Conservation (phyloP, 2,113 vertebrate species). For the Speoplatyrhinus poulsoni region DNA sequence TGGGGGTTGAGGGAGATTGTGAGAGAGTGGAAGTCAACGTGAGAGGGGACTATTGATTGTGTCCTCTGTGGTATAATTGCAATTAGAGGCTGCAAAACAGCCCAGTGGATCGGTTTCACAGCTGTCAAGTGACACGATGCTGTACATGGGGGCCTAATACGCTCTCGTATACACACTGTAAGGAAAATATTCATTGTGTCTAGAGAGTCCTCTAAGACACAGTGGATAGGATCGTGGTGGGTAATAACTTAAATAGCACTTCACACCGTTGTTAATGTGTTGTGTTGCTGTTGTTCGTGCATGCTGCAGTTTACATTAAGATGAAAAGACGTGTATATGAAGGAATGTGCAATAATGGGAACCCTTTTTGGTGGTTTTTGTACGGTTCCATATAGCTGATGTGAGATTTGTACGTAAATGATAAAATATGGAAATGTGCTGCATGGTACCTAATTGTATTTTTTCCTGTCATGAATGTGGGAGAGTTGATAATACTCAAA, state of each 20-base stretch:
- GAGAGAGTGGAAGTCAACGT: slow-evolving; percentile 8
- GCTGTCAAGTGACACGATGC: slow-evolving; percentile 53
- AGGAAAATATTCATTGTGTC: slow-evolving; percentile 33
- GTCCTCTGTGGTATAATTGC: slow-evolving; percentile 75
- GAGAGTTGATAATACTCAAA: no score
- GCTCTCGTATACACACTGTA: slow-evolving; percentile 29
- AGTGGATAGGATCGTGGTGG: slow-evolving; percentile 31
- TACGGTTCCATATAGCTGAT: no score
- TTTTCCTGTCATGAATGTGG: no score
- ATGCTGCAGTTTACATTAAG: no score
- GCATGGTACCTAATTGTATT: no score
- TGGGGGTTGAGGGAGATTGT: neutral
- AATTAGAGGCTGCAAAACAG: slow-evolving; percentile 75
- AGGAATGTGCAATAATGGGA: no score
- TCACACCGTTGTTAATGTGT: neutral
- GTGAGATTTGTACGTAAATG: no score
- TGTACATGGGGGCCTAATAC: slow-evolving; percentile 40
- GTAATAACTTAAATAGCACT: slow-evolving; percentile 1
- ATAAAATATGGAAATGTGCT: no score
- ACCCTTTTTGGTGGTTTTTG: no score
- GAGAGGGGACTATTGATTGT: slow-evolving; percentile 68
- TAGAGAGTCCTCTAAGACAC: slow-evolving; percentile 22
- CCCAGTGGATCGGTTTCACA: slow-evolving; percentile 63
- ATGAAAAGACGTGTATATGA: no score
- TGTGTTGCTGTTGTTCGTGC: no score